Evolutionary conservation across 1,140 invertebrate species (phyloP).

Genomic region (Adoxophyes honmai): DNA sequence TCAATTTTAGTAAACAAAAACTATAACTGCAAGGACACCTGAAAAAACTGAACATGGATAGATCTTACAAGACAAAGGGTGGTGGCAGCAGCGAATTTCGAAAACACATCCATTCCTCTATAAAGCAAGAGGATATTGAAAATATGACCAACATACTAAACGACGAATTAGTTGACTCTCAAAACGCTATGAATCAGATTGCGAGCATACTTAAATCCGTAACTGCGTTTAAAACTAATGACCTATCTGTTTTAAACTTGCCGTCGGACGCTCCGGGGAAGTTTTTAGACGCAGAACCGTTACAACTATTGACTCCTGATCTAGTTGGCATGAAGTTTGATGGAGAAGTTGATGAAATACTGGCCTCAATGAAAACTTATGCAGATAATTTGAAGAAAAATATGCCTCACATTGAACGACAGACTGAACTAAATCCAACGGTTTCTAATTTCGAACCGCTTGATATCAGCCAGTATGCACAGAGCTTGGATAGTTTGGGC

Average conservation of each 20-base stretch:
- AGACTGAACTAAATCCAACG: background rate
- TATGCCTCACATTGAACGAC: constrained; percentile 20
- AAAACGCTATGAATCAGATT: constrained; percentile 54
- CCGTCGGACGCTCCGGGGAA: constrained; percentile 33
- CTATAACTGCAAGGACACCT: background rate
- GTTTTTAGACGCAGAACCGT: constrained; percentile 39
- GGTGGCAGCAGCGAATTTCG: background rate
- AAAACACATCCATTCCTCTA: background rate
- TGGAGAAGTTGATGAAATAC: constrained; percentile 48
- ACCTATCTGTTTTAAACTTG: background rate
- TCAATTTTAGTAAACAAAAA: no score
- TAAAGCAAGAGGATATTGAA: constrained; percentile 50
- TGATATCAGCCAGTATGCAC: constrained; percentile 47
- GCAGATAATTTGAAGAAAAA: constrained; percentile 51
- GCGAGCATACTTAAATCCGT: constrained; percentile 45
- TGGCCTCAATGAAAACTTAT: constrained; percentile 49
- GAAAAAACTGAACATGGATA: background rate
- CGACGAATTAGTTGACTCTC: constrained; percentile 54
- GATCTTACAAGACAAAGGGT: background rate
- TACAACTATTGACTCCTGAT: constrained; percentile 48
- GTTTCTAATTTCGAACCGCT: constrained; percentile 30
- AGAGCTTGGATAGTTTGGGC: constrained; percentile 48
- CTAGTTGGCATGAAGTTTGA: constrained; percentile 40
- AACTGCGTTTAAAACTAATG: constrained; percentile 6
- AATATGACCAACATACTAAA: constrained; percentile 56